Evolutionary conservation across 2,113 vertebrate genomes (phyloP).

Genomic region (Lepisosteus oculatus): DNA sequence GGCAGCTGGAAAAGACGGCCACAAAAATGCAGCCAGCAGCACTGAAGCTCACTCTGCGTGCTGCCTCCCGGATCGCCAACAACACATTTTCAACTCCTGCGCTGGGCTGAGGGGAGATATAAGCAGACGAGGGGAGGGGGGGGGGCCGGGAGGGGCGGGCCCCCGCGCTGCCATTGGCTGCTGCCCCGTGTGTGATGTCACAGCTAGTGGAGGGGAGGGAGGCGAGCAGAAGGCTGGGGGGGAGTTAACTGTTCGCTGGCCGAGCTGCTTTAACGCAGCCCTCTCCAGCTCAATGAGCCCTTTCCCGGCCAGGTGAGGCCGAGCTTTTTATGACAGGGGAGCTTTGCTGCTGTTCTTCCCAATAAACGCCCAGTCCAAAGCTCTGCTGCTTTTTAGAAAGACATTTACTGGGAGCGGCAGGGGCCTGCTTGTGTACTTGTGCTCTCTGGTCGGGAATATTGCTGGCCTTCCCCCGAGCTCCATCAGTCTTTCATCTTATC

Average conservation of each 20-base stretch:
- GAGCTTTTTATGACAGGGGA: no score
- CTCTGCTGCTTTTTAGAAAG: no score
- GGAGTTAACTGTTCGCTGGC: constrained; percentile 33
- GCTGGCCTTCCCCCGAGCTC: no score
- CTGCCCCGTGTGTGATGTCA: constrained; percentile 51
- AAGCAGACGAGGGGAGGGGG: constrained; percentile 24
- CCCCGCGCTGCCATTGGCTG: constrained; percentile 32
- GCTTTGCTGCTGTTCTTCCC: no score
- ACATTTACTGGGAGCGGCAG: no score
- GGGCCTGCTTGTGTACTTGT: no score
- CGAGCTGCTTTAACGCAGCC: constrained; percentile 38
- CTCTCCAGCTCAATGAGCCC: constrained; percentile 36
- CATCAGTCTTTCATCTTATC: no score
- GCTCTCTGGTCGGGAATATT: no score
- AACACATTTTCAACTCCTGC: constrained; percentile 60
- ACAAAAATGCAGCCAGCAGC: not conserved
- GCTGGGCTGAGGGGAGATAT: constrained; percentile 41
- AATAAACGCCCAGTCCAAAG: no score
- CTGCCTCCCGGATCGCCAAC: constrained; percentile 48
- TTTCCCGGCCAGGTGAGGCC: constrained; percentile 12
- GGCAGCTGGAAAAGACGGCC: not conserved
- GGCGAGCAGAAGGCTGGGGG: constrained; percentile 50
- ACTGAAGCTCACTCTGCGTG: constrained; percentile 23
- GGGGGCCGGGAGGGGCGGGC: not conserved
- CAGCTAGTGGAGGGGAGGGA: constrained; percentile 25